Evolutionary conservation across 30 jellyfish, hydroid and myxozoan species (phyloP).

Genomic region (Clytia hemisphaerica): DNA sequence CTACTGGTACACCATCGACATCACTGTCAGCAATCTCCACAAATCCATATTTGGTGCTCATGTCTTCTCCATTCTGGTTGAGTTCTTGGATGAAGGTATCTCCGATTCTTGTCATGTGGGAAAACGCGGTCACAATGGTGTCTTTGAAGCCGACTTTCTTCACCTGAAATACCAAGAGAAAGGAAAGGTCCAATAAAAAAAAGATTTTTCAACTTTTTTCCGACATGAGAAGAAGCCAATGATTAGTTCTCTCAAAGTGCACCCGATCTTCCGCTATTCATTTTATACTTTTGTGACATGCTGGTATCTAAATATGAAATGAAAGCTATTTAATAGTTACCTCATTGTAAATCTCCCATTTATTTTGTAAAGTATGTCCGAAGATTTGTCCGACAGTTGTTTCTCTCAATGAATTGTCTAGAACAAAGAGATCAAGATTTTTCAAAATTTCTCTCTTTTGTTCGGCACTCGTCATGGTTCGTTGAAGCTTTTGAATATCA

Average conservation of each 20-base stretch:
- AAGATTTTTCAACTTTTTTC: neutral
- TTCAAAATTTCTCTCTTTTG: constrained; percentile 25
- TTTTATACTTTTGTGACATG: neutral
- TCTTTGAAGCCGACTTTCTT: constrained; percentile 64
- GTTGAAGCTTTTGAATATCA: no score
- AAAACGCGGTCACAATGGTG: constrained; percentile 57
- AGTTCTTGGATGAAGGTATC: constrained; percentile 63
- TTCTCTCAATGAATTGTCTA: constrained; percentile 60
- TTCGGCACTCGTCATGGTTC: no score
- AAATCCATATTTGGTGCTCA: constrained; percentile 37
- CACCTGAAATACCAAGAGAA: constrained; percentile 45
- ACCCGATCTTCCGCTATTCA: neutral
- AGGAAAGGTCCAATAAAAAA: no score
- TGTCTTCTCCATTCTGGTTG: constrained; percentile 58
- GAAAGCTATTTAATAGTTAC: no score
- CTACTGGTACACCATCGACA: no score
- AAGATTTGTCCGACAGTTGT: constrained; percentile 61
- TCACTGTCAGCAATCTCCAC: no score
- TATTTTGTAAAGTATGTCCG: constrained; percentile 55
- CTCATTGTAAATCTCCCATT: constrained; percentile 57
- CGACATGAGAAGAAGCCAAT: neutral
- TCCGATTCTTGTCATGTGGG: constrained; percentile 72
- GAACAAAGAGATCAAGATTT: constrained; percentile 46
- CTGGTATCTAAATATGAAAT: no score
- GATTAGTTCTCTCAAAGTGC: neutral